A percentile compares a stretch with the other conserved stretches of the same genome.
Evolutionary conservation across 2,888 invertebrate species (phyloP).

Genomic region (Nyleta sp.): DNA sequence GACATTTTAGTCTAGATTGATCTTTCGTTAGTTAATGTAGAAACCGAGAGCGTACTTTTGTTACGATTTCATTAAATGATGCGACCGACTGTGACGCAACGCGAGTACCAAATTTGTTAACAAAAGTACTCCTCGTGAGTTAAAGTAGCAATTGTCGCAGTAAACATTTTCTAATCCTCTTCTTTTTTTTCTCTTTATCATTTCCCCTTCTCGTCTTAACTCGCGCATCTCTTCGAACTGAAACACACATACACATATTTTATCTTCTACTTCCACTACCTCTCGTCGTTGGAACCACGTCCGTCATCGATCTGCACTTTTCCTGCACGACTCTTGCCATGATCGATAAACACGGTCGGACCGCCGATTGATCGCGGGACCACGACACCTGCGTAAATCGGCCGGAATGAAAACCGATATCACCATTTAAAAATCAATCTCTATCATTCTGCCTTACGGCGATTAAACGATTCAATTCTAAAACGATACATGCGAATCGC

Average conservation of each 20-base stretch:
- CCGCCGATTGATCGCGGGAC: slow-evolving; percentile 75
- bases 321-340: slow-evolving; percentile 71
- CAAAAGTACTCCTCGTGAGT: slow-evolving; percentile 68
- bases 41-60: slow-evolving; percentile 70
- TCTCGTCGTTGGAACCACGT: slow-evolving; percentile 77
- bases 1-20: slow-evolving; percentile 52
- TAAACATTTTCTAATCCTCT: slow-evolving; percentile 78
- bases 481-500: slow-evolving; percentile 36
- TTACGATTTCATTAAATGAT: too few relatives aligned
- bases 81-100: too few relatives aligned
- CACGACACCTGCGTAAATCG: slow-evolving; percentile 67
- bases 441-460: slow-evolving; percentile 48
- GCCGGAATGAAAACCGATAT: slow-evolving; percentile 59
- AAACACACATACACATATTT: slow-evolving; percentile 75
- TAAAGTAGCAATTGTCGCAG: slow-evolving; percentile 51
- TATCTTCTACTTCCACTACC: slow-evolving; percentile 73
- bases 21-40: slow-evolving; percentile 68
- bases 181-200: slow-evolving; percentile 74
- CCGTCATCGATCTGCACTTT: slow-evolving; percentile 75
- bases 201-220: slow-evolving; percentile 76
- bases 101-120: slow-evolving; percentile 56
- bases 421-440: slow-evolving; percentile 49
- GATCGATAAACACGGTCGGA: slow-evolving; percentile 65
- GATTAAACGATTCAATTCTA: slow-evolving; percentile 43
- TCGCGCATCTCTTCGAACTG: slow-evolving; percentile 72